Evolutionary conservation across 2,888 invertebrate species (phyloP), one percentile per base, ranked within the genome.

Genomic region (Eumacrocentrus americanus): DNA sequence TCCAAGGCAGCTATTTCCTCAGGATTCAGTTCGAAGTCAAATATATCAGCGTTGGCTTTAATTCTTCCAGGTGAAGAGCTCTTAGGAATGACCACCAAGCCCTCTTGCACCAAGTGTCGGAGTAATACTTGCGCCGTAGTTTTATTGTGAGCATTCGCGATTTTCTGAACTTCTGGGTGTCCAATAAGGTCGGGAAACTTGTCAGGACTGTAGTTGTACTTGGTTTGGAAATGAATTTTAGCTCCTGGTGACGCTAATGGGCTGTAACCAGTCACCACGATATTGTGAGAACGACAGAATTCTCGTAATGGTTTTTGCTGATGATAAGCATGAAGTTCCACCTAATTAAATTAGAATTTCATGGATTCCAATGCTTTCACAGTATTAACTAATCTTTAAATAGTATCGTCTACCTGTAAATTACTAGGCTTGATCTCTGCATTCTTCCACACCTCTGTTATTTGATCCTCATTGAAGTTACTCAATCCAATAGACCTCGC

Each of bases 291-390:
- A 16, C 82, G 80, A 73, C 92, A 92, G 67, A 86, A 85, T 46
- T 86, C 79, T 18, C 87, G 82, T 52, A 93, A 75, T 14, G 86
- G 82, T 60, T 82, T 79, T 76, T 93, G 92, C 76, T 91, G 92
- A 68, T 90, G 85, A 76, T 91, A 89, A 0, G 90, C 88, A 72
- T 93, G 91, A 52, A 91, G 80, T 77, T 94, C 93, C 42, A 91
- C 85, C 82, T 83, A 51, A 9, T 20, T 7, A 40, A 48, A 38
- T 37, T 23, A 12, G 23, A 7, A 7, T 44, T 42, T 29, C 35
- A 11, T 18, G 18, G 5, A 38, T 4, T 25, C 46, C 18, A 11
- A 18, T 37, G 22, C 22, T 14, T 14, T 25, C 0, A 23, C 2
- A 6, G 3, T 11, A 6, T 4, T 11, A 11, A 20, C 12, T 42